phyloP scores from a whole-genome alignment of 1,140 invertebrate species.

The Cyclargus thomasi region DNA sequence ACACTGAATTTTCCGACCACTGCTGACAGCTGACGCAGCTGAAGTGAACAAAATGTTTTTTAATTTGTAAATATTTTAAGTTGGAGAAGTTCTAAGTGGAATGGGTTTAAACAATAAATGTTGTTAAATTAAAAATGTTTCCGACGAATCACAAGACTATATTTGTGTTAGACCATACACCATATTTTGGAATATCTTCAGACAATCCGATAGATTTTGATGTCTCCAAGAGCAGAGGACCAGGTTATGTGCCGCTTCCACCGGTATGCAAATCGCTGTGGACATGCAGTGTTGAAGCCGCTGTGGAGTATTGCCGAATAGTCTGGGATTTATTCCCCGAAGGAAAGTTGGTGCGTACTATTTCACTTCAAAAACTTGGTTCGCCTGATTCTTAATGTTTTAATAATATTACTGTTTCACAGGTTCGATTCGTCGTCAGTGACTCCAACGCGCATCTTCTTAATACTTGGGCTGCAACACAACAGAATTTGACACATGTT shows the following conservation, averaged over 20 bases:
- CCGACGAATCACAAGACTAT: slow-evolving; percentile 92
- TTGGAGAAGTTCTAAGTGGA: neutral
- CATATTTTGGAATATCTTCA: slow-evolving; percentile 90
- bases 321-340: slow-evolving; percentile 96
- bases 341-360: slow-evolving; percentile 83
- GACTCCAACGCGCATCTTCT: slow-evolving; percentile 86
- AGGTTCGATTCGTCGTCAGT: slow-evolving; percentile 89
- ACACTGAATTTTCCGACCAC: no score
- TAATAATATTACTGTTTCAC: slow-evolving; percentile 46
- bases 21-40: no score
- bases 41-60: no score
- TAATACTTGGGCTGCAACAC: slow-evolving; percentile 86
- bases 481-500: slow-evolving; percentile 90
- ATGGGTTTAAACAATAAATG: neutral
- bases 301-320: slow-evolving; percentile 95
- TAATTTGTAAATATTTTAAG: neutral
- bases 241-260: slow-evolving; percentile 78
- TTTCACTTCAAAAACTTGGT: neutral
- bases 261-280: slow-evolving; percentile 93
- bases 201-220: slow-evolving; percentile 93
- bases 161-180: slow-evolving; percentile 94
- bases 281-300: slow-evolving; percentile 95
- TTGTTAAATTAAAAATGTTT: slow-evolving; percentile 54
- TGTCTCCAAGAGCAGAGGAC: slow-evolving; percentile 81
- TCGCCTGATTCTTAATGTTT: neutral